Evolutionary conservation across 2,888 invertebrate species (phyloP), one percentile per base, ranked within the genome.

Genomic region (Amphipoea lucens): DNA sequence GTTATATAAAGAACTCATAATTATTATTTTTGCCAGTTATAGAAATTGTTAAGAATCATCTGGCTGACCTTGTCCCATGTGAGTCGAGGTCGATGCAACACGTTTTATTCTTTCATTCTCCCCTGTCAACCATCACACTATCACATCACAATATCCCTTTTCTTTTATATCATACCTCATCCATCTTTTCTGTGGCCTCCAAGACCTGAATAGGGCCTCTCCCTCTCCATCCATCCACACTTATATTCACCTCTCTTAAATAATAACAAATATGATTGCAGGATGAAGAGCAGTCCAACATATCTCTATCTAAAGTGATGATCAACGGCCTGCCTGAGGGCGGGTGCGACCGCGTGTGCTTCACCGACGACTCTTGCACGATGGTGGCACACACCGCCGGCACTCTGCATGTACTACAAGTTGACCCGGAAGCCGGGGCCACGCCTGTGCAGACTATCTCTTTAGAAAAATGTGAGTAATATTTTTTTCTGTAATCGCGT

Each of bases 391-490:
- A 94, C 77, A 79, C 89, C 5, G 89, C 87, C 0, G 94, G 93
- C n/a, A 90, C 88, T 2, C 60, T 96, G 42, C 90, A 92, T 36
- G 91, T 95, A 7, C 78, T 96, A 48, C 94, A 95, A 81, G 93
- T 96, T 0, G 96, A 97, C 82, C 90, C 95, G 0, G 93, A 94
- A 36, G 95, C 94, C 0, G 96, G 96, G 12, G 96, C 96, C 4
- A 92, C 94, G 0, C 89, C 94, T 0, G 81, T 93, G 9, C 96
- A 96, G 76, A 92, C 91, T 54, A 93, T 97, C 79, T 68, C 87
- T 29, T 92, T 93, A 57, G 92, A 93, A 6, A 96, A 95, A 91
- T 89, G 96, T 96, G 82, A 93, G 94, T 62, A 20, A 17, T 62
- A 1, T 17, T 36, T 45, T 9, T 51, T 54, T 54, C 7, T 63